Base-by-base conservation (phyloP, 2,888 invertebrate genomes). In the Ophioninae sp. region DNA sequence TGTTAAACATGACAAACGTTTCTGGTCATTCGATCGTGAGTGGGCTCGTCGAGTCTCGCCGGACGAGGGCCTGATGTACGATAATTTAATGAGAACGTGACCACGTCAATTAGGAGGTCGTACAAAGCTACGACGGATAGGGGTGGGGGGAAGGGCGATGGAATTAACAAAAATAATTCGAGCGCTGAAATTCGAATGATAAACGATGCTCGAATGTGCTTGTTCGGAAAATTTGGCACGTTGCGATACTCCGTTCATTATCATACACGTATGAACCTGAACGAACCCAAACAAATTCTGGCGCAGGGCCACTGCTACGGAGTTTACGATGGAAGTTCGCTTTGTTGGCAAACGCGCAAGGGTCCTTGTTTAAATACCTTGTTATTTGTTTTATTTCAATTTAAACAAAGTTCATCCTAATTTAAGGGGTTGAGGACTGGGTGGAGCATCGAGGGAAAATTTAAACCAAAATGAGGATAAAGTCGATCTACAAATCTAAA, bases 61-160 rank as follows among this genome's bases (percentile, higher is more conserved):
- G 68, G 67, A 67, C 61, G 67, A 22, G 39, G 30, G 39, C 61
- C 63, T 78, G 83, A 83, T 74, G 39, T 59, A 82, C 81, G 84
- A 73, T 84, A 75, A 81, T 79, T 82, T 79, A 76, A 84, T 82
- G 75, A 81, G 79, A 81, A 75, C 56, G 59, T 67, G 75, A 79
- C 81, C 79, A 73, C 76, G 64, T 84, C 76, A 56, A 84, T 84
- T 81, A 75, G 75, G 71, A 75, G 59, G 59, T 67, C 23, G 56
- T 1, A 1, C 30, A 3, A 30, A 30, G 30, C 30, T 73, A 37
- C 39, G 30, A 67, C 22, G 63, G 37, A n/a, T 30, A 59, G 20
- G 61, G 58, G 71, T 9, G 39, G 41, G 10, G 44, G 22, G 7
- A 17, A 61, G 61, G 17, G 69, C 13, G 44, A 37, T 41, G 51